Conservation (phyloP, 2,888 invertebrate genomes). For the Tachystola acroxantha region DNA sequence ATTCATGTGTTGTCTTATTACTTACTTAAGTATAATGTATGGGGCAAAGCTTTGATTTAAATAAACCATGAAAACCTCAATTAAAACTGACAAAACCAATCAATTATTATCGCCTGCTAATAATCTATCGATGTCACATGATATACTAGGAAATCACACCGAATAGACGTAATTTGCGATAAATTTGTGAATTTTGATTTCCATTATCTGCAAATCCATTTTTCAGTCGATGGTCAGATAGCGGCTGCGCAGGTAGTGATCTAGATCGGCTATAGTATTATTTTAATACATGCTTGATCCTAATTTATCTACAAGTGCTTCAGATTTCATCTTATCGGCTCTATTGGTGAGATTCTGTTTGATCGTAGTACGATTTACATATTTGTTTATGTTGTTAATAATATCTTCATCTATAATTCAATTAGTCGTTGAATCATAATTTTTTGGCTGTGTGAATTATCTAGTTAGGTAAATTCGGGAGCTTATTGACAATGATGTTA, state of each 20-base stretch:
- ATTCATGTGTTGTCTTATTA: too few species aligned
- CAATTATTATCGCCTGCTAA: not conserved
- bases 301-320: constrained; percentile 4
- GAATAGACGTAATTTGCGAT: constrained; percentile 67
- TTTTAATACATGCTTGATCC: constrained; percentile 5
- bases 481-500: too few species aligned
- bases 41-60: too few species aligned
- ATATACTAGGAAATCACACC: constrained; percentile 54
- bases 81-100: not conserved
- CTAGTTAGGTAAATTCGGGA: too few species aligned
- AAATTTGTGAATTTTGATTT: constrained; percentile 57
- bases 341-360: constrained; percentile 16
- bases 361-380: not conserved
- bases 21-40: too few species aligned
- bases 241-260: constrained; percentile 56
- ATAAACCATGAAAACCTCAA: too few species aligned
- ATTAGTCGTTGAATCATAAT: not conserved
- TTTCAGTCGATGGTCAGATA: constrained; percentile 72
- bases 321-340: constrained; percentile 15
- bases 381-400: not conserved
- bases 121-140: constrained; percentile 33
- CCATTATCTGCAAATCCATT: constrained; percentile 59
- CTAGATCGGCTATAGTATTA: constrained; percentile 5
- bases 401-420: not conserved
- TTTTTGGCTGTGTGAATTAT: too few species aligned